Conservation (phyloP, 1,140 invertebrate species). For the Zaprionus davidi region DNA sequence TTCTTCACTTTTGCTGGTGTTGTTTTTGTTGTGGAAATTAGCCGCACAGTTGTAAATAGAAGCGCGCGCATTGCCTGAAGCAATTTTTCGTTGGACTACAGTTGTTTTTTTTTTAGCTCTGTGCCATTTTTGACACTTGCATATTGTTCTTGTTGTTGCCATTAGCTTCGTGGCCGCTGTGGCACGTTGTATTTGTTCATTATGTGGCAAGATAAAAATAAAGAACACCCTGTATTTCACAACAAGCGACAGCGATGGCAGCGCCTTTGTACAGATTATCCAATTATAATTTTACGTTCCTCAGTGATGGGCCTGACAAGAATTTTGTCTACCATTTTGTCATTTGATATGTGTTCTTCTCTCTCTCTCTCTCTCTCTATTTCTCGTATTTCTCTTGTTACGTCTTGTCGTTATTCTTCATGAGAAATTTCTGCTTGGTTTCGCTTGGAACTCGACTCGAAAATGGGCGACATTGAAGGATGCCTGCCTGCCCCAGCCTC, state of each 20-base stretch:
- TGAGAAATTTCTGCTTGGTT: not conserved
- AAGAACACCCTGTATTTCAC: slow-evolving; percentile 31
- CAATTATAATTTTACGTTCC: slow-evolving; percentile 69
- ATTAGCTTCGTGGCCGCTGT: slow-evolving; percentile 49
- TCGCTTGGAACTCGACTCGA: not conserved
- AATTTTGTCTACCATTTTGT: slow-evolving; percentile 16
- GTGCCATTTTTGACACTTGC: slow-evolving; percentile 73
- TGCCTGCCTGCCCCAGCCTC: not conserved
- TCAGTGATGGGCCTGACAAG: not conserved
- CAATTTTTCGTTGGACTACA: slow-evolving; percentile 39
- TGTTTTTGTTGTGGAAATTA: slow-evolving; percentile 59
- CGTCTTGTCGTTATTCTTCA: not conserved
- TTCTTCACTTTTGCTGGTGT: slow-evolving; percentile 28
- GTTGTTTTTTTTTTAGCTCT: slow-evolving; percentile 27
- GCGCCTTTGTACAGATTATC: slow-evolving; percentile 59
- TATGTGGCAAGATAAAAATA: slow-evolving; percentile 55
- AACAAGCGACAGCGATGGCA: slow-evolving; percentile 6
- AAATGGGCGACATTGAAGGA: slow-evolving; percentile 3
- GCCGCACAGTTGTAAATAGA: slow-evolving; percentile 63
- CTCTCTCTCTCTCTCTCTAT: not conserved
- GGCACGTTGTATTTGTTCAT: slow-evolving; percentile 55
- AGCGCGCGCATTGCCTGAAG: slow-evolving; percentile 63
- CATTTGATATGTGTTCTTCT: not conserved
- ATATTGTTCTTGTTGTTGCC: slow-evolving; percentile 49
- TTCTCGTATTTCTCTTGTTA: not conserved